Base-by-base conservation (phyloP, 2,113 vertebrate species). In the Grallaria varia region DNA sequence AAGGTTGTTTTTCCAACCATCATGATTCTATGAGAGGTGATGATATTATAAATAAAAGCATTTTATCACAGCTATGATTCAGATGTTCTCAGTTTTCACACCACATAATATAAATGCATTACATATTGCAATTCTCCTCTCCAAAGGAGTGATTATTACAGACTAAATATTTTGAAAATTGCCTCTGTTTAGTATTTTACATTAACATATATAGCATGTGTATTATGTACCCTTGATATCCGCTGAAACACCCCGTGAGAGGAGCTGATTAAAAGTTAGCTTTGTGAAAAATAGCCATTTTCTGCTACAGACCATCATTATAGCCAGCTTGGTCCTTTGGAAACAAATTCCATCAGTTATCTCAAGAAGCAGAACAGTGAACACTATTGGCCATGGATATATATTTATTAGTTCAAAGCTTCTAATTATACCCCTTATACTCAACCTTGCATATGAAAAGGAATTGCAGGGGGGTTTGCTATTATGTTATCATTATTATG, bases 151-250 rank as follows among this genome's bases (percentile, higher is more conserved):
- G 18, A 63, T 45, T 80, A 63, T 50, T 63, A 50, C 12, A 42
- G 8, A 67, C 10, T 53, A 60, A 92, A 69, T 76, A 12, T 25
- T 69, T 49, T 69, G 42, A 20, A 88, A 10, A 25, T 35, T 62
- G 21, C 14, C 7, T 84, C 27, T 1, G 0, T 33, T 47, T 35
- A 10, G 4, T 35, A 45, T 50, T 69, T 75, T 76, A 31, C 20
- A 21, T 52, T 60, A 62, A 58, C 7, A 17, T 10, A 4, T 1
- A 0, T 12, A 55, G 12, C 3, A 2, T 10, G 3, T 25, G 8
- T 16, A 72, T 27, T 35, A 40, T 24, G 4, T 12, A 64, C 6
- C 8, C 78, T 39, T 68, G 40, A 16, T 58, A 15, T 50, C 49
- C 73, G 39, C 42, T 12, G 18, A 87, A 68, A 30, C 3, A 13